Evolutionary conservation across 1,140 invertebrate species (phyloP).

Genomic region (Dreissena rostriformis): DNA sequence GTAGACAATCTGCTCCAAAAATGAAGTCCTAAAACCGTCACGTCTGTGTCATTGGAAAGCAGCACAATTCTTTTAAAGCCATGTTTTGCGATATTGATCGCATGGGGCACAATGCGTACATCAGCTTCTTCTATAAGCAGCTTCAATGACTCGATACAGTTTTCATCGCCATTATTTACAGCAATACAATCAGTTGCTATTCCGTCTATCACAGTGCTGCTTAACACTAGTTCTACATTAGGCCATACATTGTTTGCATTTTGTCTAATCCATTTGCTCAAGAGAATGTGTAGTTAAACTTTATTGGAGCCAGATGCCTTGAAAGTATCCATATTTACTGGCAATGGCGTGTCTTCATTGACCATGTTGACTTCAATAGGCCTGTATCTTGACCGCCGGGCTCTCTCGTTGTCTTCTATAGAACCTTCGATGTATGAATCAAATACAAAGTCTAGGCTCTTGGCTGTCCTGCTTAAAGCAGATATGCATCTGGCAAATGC

Average conservation of each 20-base stretch:
- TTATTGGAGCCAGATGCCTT: constrained; percentile 8
- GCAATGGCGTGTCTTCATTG: constrained; percentile 12
- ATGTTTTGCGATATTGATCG: neutral
- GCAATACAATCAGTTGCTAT: neutral
- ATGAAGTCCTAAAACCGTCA: too few species aligned
- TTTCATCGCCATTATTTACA: neutral
- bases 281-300: constrained; percentile 2
- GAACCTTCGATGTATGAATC: constrained; percentile 15
- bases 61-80: constrained; percentile 6
- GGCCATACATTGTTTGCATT: neutral
- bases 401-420: constrained; percentile 18
- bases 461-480: neutral
- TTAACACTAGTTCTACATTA: neutral
- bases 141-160: neutral
- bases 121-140: constrained; percentile 19
- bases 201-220: neutral
- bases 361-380: constrained; percentile 8
- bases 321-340: constrained; percentile 19
- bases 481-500: neutral
- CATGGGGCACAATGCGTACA: constrained; percentile 11
- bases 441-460: constrained; percentile 20
- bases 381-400: neutral
- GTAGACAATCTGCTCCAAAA: constrained; percentile 6
- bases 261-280: neutral
- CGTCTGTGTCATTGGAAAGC: constrained; percentile 3